Evolutionary conservation across 2,888 invertebrate species (phyloP).

Genomic region (Conomelus anceps): DNA sequence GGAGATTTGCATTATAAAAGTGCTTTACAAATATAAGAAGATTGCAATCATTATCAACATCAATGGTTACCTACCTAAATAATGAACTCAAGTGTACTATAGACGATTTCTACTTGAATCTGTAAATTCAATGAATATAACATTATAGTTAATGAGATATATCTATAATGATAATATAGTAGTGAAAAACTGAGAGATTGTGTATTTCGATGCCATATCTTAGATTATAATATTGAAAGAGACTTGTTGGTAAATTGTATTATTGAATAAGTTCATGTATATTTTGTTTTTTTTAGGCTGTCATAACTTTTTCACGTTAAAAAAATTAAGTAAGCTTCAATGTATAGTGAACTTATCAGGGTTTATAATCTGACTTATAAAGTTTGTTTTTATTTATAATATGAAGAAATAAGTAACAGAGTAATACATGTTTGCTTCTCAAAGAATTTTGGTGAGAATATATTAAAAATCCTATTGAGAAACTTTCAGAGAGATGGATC

Average conservation of each 20-base stretch:
- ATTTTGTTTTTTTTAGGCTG: not conserved
- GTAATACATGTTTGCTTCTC: too few relatives aligned
- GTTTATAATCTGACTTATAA: not conserved
- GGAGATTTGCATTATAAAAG: too few relatives aligned
- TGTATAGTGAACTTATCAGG: not conserved
- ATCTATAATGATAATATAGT: not conserved
- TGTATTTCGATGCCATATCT: not conserved
- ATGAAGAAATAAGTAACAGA: too few relatives aligned
- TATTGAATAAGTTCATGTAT: not conserved
- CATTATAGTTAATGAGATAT: not conserved
- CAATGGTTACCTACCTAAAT: too few relatives aligned
- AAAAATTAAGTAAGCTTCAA: not conserved
- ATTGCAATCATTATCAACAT: too few relatives aligned
- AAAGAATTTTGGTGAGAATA: too few relatives aligned
- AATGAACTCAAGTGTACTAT: too few relatives aligned
- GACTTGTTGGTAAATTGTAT: not conserved
- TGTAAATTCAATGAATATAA: not conserved
- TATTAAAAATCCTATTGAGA: too few relatives aligned
- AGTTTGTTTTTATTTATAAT: not conserved
- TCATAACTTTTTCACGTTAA: too few relatives aligned
- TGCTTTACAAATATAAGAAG: too few relatives aligned
- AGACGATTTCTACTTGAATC: not conserved
- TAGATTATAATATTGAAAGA: not conserved
- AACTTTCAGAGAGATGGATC: too few relatives aligned
- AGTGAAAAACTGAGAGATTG: not conserved